phyloP scores from a whole-genome alignment of 2,113 vertebrate genomes.

The Ornithorhynchus anatinus region DNA sequence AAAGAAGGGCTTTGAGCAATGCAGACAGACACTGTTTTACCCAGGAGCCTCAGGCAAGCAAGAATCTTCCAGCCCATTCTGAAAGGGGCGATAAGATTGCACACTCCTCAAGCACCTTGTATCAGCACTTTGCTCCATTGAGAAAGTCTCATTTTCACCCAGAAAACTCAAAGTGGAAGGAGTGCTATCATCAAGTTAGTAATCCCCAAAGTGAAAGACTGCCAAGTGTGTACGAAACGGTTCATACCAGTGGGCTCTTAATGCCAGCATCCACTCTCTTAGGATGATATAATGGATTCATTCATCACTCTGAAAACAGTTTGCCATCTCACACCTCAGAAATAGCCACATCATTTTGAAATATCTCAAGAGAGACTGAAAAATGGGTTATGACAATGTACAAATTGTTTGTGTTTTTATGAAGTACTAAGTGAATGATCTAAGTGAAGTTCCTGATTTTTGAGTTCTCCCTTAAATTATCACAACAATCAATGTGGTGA shows the following conservation, averaged over 20 bases:
- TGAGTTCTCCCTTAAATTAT: conserved; percentile 40
- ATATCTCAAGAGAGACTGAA: neutral
- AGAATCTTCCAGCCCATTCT: conserved; percentile 17
- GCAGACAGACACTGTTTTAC: conserved; percentile 16
- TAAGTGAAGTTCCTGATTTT: conserved; percentile 13
- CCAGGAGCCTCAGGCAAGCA: conserved; percentile 24
- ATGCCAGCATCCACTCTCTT: neutral
- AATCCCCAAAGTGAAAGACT: conserved; percentile 24
- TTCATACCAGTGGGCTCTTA: conserved; percentile 15
- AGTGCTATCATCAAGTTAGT: conserved; percentile 16
- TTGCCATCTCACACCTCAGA: conserved; percentile 43
- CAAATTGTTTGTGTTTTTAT: conserved; percentile 15
- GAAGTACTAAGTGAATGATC: conserved; percentile 9
- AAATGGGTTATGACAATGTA: conserved; percentile 6
- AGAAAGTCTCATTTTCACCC: conserved; percentile 41
- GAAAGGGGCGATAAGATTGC: conserved; percentile 9
- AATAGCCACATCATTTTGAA: conserved; percentile 54
- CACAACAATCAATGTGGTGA: neutral
- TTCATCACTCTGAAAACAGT: conserved; percentile 31
- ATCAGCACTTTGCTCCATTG: conserved; percentile 15
- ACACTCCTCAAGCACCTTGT: conserved; percentile 29
- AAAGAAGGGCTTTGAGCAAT: neutral
- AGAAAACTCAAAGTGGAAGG: conserved; percentile 13
- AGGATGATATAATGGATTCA: conserved; percentile 44
- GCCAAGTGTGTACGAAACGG: conserved; percentile 31